Evolutionary conservation across 2,888 invertebrate species (phyloP).

Genomic region (Schrankia costaestrigalis): DNA sequence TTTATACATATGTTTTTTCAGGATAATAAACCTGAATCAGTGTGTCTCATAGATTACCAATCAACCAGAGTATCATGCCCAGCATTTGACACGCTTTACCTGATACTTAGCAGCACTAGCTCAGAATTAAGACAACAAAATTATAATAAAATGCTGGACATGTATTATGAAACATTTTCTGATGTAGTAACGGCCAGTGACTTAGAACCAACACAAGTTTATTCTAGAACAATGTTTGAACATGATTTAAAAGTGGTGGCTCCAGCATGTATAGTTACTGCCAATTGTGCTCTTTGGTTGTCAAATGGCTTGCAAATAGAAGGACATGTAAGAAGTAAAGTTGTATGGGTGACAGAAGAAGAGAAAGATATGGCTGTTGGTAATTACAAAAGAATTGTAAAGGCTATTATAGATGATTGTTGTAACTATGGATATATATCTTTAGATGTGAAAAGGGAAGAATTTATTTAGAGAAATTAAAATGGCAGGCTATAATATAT

Average conservation of each 20-base stretch:
- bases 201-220: conserved; percentile 38
- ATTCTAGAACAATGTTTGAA: conserved; percentile 48
- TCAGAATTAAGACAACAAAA: conserved; percentile 40
- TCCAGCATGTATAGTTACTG: conserved; percentile 61
- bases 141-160: conserved; percentile 45
- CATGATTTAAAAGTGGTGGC: conserved; percentile 55
- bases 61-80: conserved; percentile 57
- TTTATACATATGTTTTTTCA: conserved; percentile 32
- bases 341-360: conserved; percentile 38
- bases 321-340: conserved; percentile 66
- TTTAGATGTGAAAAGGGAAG: too few relatives aligned
- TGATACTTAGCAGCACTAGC: conserved; percentile 58
- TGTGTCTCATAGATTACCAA: conserved; percentile 71
- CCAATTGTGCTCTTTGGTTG: conserved; percentile 68
- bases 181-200: conserved; percentile 30
- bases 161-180: conserved; percentile 53
- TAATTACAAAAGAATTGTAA: conserved; percentile 49
- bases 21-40: conserved; percentile 46
- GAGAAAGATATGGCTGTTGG: conserved; percentile 46
- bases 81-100: conserved; percentile 60
- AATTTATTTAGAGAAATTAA: background rate
- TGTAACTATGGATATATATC: conserved; percentile 44
- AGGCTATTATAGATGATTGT: conserved; percentile 59
- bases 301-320: conserved; percentile 63
- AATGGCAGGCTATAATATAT: background rate